These are phyloP conservation scores for Pocillopora grandis DNA, from an alignment of 92 coral and sea anemone genomes.

Conservation along the genomic window DNA sequence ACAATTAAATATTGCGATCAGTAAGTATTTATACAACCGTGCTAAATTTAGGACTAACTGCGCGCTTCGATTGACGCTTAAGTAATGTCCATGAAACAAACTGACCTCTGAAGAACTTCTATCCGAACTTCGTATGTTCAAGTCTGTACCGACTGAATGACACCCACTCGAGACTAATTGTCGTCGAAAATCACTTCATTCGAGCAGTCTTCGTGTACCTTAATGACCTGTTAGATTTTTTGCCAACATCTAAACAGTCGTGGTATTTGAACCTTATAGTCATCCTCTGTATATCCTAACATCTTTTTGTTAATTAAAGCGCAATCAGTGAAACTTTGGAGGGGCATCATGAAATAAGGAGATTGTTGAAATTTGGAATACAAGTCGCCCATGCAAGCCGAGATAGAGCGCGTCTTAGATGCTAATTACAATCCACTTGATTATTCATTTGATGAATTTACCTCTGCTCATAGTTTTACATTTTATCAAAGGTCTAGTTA, in stretches of 20 bases:
- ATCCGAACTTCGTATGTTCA: not conserved
- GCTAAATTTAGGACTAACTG: too few relatives aligned
- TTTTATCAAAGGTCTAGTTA: not conserved
- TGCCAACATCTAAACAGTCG: not conserved
- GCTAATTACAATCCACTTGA: not conserved
- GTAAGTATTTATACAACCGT: too few relatives aligned
- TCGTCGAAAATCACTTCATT: constrained; percentile 5
- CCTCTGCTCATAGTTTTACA: not conserved
- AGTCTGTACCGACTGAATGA: not conserved
- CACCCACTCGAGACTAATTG: not conserved
- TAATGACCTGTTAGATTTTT: not conserved
- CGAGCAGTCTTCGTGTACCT: not conserved
- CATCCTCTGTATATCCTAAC: not conserved
- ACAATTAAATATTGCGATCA: too few relatives aligned
- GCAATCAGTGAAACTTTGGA: not conserved
- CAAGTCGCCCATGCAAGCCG: too few relatives aligned
- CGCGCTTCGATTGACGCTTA: too few relatives aligned
- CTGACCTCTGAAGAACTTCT: not conserved
- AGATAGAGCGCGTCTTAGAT: not conserved
- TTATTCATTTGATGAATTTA: constrained; percentile 2
- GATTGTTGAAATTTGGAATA: not conserved
- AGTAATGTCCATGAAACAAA: too few relatives aligned
- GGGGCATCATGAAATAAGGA: not conserved
- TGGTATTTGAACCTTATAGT: not conserved
- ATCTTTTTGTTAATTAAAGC: not conserved